Conservation (phyloP, 2,797 vertebrate genomes). For the Chromobotia macracanthus region DNA sequence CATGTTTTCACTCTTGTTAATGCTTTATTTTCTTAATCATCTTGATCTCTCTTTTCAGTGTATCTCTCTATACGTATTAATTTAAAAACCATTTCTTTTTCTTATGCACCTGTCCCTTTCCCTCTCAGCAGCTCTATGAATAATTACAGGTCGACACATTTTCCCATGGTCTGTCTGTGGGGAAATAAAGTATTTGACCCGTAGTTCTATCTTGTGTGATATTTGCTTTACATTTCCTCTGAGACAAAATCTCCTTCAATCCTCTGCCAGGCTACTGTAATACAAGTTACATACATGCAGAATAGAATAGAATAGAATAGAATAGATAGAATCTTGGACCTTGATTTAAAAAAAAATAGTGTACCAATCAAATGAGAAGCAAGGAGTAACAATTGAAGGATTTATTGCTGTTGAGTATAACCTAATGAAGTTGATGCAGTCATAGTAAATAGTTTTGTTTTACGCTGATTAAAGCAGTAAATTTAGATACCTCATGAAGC, state of each 20-base stretch:
- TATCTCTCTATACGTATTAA: no score
- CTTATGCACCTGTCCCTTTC: neutral
- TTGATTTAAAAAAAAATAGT: no score
- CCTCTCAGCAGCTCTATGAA: conserved; percentile 31
- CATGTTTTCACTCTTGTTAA: neutral
- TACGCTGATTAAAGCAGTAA: no score
- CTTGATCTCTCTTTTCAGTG: neutral
- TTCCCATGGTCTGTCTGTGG: conserved; percentile 1
- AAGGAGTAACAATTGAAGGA: no score
- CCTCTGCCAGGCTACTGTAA: conserved; percentile 13
- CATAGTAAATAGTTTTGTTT: no score
- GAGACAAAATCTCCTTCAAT: neutral
- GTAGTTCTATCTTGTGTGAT: conserved; percentile 45
- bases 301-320: no score
- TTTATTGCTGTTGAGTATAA: no score
- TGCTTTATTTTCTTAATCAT: conserved; percentile 5
- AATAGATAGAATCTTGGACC: neutral
- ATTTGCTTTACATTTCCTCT: conserved; percentile 29
- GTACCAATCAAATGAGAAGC: no score
- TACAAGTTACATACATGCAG: neutral
- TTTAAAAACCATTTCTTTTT: no score
- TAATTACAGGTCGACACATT: conserved; percentile 39
- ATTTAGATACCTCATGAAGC: no score
- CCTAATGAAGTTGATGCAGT: no score
- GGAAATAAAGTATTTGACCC: conserved; percentile 43